Evolutionary conservation across 2,113 vertebrate genomes (phyloP), one percentile per base, ranked within the genome.

Genomic region (Picathartes gymnocephalus): DNA sequence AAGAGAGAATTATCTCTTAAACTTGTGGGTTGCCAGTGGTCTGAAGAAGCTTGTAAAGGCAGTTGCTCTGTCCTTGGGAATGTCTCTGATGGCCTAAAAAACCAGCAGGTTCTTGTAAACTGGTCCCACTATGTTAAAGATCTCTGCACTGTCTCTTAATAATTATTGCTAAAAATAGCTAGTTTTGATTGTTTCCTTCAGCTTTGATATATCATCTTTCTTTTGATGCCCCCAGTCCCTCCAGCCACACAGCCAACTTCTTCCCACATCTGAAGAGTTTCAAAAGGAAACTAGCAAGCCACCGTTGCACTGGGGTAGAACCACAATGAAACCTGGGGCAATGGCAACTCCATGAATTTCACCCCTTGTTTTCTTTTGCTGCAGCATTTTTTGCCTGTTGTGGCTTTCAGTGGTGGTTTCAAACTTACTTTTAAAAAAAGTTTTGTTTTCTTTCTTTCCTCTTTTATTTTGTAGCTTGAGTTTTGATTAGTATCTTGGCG

Each of bases 231-330:
- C 60, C 53, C 50, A 8, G 50, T 70, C 62, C 80, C 69, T 74
- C 54, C 58, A 95, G 70, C 81, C 61, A n/a, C 42, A 54, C 62
- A 89, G 81, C 77, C 76, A 82, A 39, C 57, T 70, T 84, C 79
- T 88, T 88, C 66, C 87, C 92, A 95, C 94, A 89, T 96, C 83
- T 91, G 74, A 96, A 42, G 51, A 72, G 51, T 95, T 96, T 95
- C 90, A 80, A 35, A 93, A 82, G 82, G 92, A 95, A 96, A 54
- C 77, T 33, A 81, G 80, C n/a, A 86, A 93, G 77, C 58, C 40
- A 5, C 70, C 6, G 4, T 31, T 85, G 50, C 17, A 27, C 50
- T 76, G 77, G 92, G 47, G 70, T 82, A 56, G 71, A 96, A 86
- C 88, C 90, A 23, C 77, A 89, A 2, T 7, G 77, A 84, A 92